phyloP scores from a whole-genome alignment of 2,113 vertebrate species.

The Phaethon lepturus region DNA sequence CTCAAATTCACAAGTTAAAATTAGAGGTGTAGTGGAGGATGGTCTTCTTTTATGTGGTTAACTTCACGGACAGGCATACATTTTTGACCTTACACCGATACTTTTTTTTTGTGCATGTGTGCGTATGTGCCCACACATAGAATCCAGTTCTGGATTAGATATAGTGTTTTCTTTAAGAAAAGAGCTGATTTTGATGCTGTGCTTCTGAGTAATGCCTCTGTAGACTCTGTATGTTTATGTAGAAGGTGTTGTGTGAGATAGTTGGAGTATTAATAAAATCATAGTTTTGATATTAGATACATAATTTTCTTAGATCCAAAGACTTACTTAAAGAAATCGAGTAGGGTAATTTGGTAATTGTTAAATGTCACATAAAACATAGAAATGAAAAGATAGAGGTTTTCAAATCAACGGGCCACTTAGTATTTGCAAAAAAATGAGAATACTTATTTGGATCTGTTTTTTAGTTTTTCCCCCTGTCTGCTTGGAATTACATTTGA shows the following conservation, averaged over 20 bases:
- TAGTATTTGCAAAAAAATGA: not conserved
- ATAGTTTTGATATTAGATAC: not conserved
- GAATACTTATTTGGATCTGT: not conserved
- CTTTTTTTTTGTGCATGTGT: not conserved
- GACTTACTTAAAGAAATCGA: not conserved
- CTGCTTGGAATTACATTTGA: not conserved
- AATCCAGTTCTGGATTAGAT: not conserved
- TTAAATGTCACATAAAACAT: not conserved
- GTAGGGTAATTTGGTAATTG: not conserved
- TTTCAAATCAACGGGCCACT: not conserved
- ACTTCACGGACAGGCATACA: not conserved
- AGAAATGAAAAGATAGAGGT: not conserved
- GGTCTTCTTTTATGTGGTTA: not conserved
- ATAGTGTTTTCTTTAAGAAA: not conserved
- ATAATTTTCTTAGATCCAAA: not conserved
- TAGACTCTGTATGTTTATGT: not conserved
- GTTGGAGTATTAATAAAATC: not conserved
- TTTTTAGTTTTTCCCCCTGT: not conserved
- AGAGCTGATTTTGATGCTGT: not conserved
- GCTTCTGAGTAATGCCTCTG: not conserved
- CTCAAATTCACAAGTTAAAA: not conserved
- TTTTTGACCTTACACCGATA: not conserved
- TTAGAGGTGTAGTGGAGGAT: not conserved
- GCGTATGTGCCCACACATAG: not conserved
- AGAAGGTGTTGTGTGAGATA: not conserved